Conservation (phyloP, 2,888 invertebrate genomes). For the Eilema caniola region DNA sequence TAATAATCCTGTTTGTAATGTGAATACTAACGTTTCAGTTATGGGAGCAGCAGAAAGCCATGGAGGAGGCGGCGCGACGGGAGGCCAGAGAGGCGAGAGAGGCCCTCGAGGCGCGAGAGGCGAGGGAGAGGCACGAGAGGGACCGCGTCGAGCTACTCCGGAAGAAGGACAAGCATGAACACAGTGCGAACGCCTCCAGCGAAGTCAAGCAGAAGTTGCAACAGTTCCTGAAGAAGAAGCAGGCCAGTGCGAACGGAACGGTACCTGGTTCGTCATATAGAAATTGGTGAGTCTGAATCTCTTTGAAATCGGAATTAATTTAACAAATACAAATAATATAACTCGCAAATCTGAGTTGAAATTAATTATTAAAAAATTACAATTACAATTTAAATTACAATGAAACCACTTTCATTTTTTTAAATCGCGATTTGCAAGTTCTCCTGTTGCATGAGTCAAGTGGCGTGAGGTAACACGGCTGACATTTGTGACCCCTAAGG, state of each 20-base stretch:
- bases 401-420: too few relatives aligned
- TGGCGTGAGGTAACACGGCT: too few relatives aligned
- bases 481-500: too few relatives aligned
- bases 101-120: constrained; percentile 90
- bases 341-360: too few relatives aligned
- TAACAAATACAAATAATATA: not conserved
- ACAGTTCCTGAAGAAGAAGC: constrained; percentile 94
- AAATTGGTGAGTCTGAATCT: constrained; percentile 89
- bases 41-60: constrained; percentile 96
- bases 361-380: too few relatives aligned
- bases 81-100: constrained; percentile 89
- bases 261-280: constrained; percentile 90
- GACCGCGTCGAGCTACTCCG: constrained; percentile 94
- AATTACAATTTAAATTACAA: too few relatives aligned
- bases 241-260: constrained; percentile 91
- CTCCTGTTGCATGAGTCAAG: too few relatives aligned
- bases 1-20: constrained; percentile 34
- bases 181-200: constrained; percentile 98
- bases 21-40: constrained; percentile 87
- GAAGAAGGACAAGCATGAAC: constrained; percentile 97
- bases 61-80: constrained; percentile 93
- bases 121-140: constrained; percentile 91
- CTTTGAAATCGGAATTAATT: not conserved
- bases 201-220: constrained; percentile 98
- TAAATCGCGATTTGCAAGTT: not conserved